phyloP scores from a whole-genome alignment of 2,113 vertebrate genomes.

The Amia ocellicauda region DNA sequence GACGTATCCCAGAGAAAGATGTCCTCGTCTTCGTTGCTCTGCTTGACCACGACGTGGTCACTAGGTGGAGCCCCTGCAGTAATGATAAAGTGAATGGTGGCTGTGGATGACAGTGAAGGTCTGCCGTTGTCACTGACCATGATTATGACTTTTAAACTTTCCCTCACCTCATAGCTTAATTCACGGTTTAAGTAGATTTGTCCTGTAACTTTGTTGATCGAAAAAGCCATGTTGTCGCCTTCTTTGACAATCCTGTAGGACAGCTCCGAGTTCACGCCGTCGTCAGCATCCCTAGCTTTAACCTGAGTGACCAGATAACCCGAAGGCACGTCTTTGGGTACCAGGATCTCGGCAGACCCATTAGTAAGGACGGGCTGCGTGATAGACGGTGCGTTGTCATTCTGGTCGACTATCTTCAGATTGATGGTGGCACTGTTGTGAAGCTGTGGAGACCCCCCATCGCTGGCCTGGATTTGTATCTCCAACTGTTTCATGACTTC shows the following conservation, averaged over 20 bases:
- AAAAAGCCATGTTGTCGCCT: slow-evolving; percentile 71
- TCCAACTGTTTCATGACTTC: slow-evolving; percentile 84
- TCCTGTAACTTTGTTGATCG: slow-evolving; percentile 78
- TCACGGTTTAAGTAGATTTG: slow-evolving; percentile 77
- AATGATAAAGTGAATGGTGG: slow-evolving; percentile 78
- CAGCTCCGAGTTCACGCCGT: slow-evolving; percentile 80
- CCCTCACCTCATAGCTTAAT: slow-evolving; percentile 76
- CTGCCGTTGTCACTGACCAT: slow-evolving; percentile 78
- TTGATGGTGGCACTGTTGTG: slow-evolving; percentile 80
- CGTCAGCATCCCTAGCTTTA: slow-evolving; percentile 84
- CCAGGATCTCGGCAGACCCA: slow-evolving; percentile 77
- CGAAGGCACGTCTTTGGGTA: slow-evolving; percentile 78
- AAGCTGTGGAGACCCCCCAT: slow-evolving; percentile 86
- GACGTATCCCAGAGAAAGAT: slow-evolving; percentile 83
- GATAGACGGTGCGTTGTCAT: slow-evolving; percentile 85
- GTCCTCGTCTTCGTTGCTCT: slow-evolving; percentile 53
- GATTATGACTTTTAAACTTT: slow-evolving; percentile 74
- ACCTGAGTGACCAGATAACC: slow-evolving; percentile 82
- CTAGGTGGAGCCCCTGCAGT: slow-evolving; percentile 67
- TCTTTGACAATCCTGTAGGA: slow-evolving; percentile 78
- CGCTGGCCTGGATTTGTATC: slow-evolving; percentile 81
- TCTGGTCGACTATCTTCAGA: slow-evolving; percentile 87
- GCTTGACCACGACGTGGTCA: slow-evolving; percentile 59
- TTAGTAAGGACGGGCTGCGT: slow-evolving; percentile 77
- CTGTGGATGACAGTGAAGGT: slow-evolving; percentile 77